Evolutionary conservation across 92 coral and sea anemone genomes (phyloP), one percentile per base, ranked within the genome.

Genomic region (Actinernus sp.): DNA sequence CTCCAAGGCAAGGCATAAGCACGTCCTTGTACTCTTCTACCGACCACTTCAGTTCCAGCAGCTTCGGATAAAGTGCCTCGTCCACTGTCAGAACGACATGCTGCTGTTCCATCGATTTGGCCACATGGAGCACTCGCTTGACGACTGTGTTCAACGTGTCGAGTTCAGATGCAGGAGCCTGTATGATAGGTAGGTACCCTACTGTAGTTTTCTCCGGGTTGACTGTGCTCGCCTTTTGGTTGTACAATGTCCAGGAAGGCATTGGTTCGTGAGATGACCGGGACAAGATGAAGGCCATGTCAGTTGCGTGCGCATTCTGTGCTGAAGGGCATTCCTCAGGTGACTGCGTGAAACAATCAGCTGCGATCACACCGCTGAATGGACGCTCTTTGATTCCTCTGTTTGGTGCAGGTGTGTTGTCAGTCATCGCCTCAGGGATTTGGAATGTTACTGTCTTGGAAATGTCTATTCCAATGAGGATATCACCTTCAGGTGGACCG

Each of bases 91-190:
- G 47, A 5, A 76, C 76, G 11, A 37, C 30, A 44, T 52, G 40
- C 24, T 33, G 62, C 43, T 74, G 84, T 16, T 75, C 79, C n/a
- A 73, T 66, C 5, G 23, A 31, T 12, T 60, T 61, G 2, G 87
- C 28, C 11, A 79, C 54, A 67, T 53, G 78, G 83, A 79, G 61
- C 41, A 83, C 66, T 22, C 57, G 23, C 60, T 39, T 67, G 18
- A 80, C 73, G 25, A 86, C 88, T 17, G 79, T 68, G 41, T 74
- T 80, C 26, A 86, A 47, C 1, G 91, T 85, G 55, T 71, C 82
- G 41, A 34, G 8, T 6, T 34, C 41, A 34, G 6, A 14, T 14
- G 41, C 41, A 34, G 41, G 41, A 34, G 41, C 8, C 41, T 34
- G 41, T 6, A 34, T 34, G 6, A 34, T 34, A 6, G 41, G 41